A percentile compares a stretch with the other conserved stretches of the same genome.
These are phyloP conservation scores for Pygoscelis antarcticus DNA, from an alignment of 2,113 vertebrate genomes.

Conservation along the genomic window DNA sequence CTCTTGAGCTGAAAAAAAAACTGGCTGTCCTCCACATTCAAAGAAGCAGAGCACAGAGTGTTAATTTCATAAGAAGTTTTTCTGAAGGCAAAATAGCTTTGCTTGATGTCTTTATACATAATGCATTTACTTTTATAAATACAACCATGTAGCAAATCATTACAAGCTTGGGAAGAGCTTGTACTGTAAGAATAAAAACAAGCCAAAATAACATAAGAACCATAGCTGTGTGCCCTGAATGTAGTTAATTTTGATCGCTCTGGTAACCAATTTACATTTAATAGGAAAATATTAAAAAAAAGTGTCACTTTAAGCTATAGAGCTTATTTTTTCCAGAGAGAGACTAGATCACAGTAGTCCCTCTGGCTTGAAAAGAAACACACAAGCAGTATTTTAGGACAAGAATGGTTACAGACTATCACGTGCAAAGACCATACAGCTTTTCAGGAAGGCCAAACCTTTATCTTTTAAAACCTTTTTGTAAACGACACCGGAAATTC, in stretches of 20 bases:
- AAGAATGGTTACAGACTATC: background rate
- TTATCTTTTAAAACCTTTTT: background rate
- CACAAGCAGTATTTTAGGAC: background rate
- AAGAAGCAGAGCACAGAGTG: background rate
- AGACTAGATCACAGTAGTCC: background rate
- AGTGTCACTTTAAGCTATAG: background rate
- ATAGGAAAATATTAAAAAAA: background rate
- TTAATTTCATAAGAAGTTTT: background rate
- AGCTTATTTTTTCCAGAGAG: background rate
- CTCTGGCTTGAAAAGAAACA: background rate
- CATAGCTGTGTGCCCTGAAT: too few relatives aligned
- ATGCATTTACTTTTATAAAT: background rate
- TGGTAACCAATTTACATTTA: background rate
- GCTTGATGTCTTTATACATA: background rate
- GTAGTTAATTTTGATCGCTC: accelerated
- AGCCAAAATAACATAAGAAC: background rate
- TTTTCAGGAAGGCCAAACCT: background rate
- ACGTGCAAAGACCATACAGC: background rate
- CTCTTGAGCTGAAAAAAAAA: background rate
- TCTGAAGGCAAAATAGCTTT: background rate
- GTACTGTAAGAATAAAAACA: background rate
- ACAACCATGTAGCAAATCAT: background rate
- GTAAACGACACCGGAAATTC: background rate
- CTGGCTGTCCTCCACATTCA: background rate
- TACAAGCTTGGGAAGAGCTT: background rate